phyloP scores from a whole-genome alignment of 1,140 invertebrate genomes.

The Drosophila subpulchrella region DNA sequence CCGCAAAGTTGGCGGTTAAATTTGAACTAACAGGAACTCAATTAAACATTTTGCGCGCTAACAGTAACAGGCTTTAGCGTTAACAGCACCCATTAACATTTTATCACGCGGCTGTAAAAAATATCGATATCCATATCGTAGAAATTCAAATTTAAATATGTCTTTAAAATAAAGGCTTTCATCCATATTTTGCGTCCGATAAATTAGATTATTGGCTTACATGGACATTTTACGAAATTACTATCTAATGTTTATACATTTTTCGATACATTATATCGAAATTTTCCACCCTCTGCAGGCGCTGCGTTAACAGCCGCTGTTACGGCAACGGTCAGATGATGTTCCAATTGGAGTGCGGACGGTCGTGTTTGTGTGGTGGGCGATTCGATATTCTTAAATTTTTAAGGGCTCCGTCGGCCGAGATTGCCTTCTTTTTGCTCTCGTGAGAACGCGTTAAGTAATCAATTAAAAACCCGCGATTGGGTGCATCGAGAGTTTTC shows the following conservation, averaged over 20 bases:
- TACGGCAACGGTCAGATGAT: conserved; percentile 21
- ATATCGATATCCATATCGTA: neutral
- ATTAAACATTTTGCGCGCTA: neutral
- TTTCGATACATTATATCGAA: conserved; percentile 1
- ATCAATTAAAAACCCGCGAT: conserved; percentile 33
- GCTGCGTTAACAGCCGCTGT: conserved; percentile 1
- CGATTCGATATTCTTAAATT: conserved; percentile 14
- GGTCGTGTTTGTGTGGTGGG: conserved; percentile 4
- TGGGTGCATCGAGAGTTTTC: neutral
- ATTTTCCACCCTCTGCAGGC: conserved; percentile 1
- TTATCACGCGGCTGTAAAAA: no score
- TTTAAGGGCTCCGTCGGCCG: conserved; percentile 9
- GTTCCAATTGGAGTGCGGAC: conserved; percentile 28
- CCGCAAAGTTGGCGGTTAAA: neutral
- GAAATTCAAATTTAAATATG: neutral
- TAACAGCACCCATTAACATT: neutral
- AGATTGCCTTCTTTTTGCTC: conserved; percentile 8
- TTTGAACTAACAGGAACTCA: neutral
- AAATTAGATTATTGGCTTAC: neutral
- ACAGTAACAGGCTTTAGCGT: neutral
- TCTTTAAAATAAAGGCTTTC: neutral
- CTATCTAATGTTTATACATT: neutral
- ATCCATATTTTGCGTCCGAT: neutral
- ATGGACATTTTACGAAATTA: neutral
- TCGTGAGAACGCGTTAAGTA: conserved; percentile 42